Percentiles rank a stretch among this genome's conserved stretches.
phyloP scores from a whole-genome alignment of 2,113 vertebrate genomes.

The Tonatia bakeri region DNA sequence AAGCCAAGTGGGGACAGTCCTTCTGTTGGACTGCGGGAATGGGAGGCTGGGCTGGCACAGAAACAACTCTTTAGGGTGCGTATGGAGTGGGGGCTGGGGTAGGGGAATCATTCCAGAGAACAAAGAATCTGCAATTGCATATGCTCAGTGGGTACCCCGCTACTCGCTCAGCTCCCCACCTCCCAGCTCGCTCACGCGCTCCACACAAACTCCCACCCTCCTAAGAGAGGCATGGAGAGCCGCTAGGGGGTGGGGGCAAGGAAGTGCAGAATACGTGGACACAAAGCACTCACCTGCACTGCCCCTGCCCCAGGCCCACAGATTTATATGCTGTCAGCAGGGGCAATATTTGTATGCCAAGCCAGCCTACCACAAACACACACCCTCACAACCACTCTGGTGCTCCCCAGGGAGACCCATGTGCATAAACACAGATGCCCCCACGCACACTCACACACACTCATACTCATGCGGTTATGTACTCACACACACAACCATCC shows the following conservation, averaged over 20 bases:
- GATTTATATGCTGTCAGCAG: background rate
- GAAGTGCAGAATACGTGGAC: background rate
- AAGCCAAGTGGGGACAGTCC: slow-evolving; percentile 53
- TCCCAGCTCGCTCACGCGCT: background rate
- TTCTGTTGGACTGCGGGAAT: slow-evolving; percentile 10
- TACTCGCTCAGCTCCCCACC: too few relatives aligned
- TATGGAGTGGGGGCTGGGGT: background rate
- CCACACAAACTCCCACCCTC: background rate
- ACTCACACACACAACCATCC: background rate
- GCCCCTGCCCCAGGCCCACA: background rate
- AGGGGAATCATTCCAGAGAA: background rate
- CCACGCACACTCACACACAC: background rate
- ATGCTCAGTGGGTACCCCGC: fast-evolving
- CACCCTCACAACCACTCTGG: background rate
- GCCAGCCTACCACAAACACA: background rate
- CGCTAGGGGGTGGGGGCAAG: fast-evolving
- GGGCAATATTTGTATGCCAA: background rate
- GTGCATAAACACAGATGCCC: background rate
- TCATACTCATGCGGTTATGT: too few relatives aligned
- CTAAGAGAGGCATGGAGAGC: fast-evolving
- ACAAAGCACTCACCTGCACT: too few relatives aligned
- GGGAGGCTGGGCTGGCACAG: background rate
- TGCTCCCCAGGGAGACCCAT: background rate
- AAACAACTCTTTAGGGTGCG: background rate
- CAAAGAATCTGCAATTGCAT: background rate